A percentile compares a stretch with the other conserved stretches of the same genome.
phyloP scores from a whole-genome alignment of 2,888 invertebrate genomes.

The Andrena chrysosceles region DNA sequence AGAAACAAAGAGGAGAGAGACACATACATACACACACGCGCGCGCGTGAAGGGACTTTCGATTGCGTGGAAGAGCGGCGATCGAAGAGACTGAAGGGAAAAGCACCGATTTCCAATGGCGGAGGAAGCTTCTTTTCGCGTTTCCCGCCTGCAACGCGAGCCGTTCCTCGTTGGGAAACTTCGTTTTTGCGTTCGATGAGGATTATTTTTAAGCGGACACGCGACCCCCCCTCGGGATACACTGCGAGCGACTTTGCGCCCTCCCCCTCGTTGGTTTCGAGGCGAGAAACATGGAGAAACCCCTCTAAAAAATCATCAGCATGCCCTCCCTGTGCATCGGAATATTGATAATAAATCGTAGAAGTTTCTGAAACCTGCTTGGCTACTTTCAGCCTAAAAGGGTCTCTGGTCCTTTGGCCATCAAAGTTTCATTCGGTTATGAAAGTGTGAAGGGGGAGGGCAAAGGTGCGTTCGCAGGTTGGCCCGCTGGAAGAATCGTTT shows the following conservation, averaged over 20 bases:
- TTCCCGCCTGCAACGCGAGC: conserved; percentile 49
- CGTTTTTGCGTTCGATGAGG: conserved; percentile 13
- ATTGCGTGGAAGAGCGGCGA: conserved; percentile 13
- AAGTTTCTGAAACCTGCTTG: background rate
- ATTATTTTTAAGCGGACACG: conserved; percentile 13
- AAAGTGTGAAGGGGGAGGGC: too few species aligned
- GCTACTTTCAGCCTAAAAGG: background rate
- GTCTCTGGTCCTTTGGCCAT: too few species aligned
- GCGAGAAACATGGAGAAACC: background rate
- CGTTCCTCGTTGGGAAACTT: conserved; percentile 4
- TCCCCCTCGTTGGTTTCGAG: background rate
- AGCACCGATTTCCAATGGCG: conserved; percentile 2
- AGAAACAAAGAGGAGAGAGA: background rate
- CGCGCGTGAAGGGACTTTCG: conserved; percentile 24
- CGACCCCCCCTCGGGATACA: background rate
- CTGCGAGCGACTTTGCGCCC: background rate
- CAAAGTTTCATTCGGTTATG: too few species aligned
- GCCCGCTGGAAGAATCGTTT: background rate
- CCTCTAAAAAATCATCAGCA: background rate
- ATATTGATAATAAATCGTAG: background rate
- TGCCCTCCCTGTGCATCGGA: too few species aligned
- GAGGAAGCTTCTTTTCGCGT: conserved; percentile 39
- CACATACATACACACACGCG: background rate
- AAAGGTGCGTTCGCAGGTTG: background rate
- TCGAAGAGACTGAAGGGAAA: background rate